These are phyloP conservation scores for Pseudolycoriella hygida DNA, from an alignment of 2,888 invertebrate species.

Conservation along the genomic window DNA sequence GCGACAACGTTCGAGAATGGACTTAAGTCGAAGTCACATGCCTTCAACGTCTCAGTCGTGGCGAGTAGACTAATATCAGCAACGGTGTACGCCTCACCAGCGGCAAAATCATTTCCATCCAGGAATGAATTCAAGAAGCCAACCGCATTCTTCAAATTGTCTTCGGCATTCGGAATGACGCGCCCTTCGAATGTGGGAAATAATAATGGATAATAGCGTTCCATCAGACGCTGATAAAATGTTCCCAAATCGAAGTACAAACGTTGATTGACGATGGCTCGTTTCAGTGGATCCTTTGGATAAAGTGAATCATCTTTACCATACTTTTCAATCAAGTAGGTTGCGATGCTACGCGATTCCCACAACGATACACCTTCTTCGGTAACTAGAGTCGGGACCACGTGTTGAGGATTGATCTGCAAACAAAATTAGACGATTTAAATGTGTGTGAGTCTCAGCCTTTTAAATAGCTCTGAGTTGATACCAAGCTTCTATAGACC, in stretches of 20 bases:
- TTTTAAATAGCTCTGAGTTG: not conserved
- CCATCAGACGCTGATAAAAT: constrained; percentile 41
- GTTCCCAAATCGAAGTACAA: constrained; percentile 56
- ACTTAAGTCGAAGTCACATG: constrained; percentile 43
- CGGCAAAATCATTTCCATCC: constrained; percentile 47
- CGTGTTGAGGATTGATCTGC: constrained; percentile 7
- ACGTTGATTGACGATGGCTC: constrained; percentile 52
- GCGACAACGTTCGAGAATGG: constrained; percentile 47
- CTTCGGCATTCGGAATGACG: constrained; percentile 45
- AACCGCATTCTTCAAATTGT: constrained; percentile 49
- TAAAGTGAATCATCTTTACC: constrained; percentile 39
- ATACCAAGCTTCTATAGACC: no score
- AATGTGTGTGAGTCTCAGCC: no score
- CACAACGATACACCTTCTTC: constrained; percentile 3
- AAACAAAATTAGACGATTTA: no score
- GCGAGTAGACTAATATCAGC: constrained; percentile 58
- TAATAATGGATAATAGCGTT: constrained; percentile 40
- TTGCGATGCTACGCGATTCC: constrained; percentile 6
- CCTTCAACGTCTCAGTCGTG: constrained; percentile 50
- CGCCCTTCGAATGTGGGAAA: constrained; percentile 26
- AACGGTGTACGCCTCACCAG: constrained; percentile 56
- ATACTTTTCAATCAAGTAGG: constrained; percentile 8
- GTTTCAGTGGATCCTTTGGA: constrained; percentile 50
- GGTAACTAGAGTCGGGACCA: constrained; percentile 6
- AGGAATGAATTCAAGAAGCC: constrained; percentile 54